phyloP scores from a whole-genome alignment of 2,888 invertebrate genomes.

The Synergus gifuensis region DNA sequence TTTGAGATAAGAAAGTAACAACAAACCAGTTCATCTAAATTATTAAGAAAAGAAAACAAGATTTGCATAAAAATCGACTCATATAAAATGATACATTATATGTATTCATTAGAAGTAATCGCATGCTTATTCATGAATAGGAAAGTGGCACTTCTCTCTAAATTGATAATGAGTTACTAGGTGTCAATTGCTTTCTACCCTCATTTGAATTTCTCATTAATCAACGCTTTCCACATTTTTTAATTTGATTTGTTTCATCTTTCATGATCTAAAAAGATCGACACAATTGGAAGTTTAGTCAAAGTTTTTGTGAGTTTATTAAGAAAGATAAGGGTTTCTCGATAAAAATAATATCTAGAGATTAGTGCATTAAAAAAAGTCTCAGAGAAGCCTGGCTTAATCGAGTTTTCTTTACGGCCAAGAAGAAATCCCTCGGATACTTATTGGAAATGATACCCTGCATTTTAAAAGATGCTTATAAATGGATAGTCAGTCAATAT shows the following conservation, averaged over 20 bases:
- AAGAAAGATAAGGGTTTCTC: background rate
- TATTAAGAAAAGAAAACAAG: conserved; percentile 46
- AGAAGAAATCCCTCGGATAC: background rate
- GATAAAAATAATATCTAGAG: background rate
- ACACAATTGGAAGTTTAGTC: background rate
- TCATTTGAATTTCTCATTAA: background rate
- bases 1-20: conserved; percentile 6
- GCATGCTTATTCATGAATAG: conserved; percentile 42
- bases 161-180: conserved; percentile 33
- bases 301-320: background rate
- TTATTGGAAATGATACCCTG: conserved; percentile 9
- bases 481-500: background rate
- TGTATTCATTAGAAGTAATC: conserved; percentile 23
- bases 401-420: background rate
- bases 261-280: too few relatives aligned
- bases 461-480: conserved; percentile 1
- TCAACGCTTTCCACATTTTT: background rate
- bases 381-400: background rate
- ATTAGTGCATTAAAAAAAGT: conserved; percentile 3
- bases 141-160: conserved; percentile 35
- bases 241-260: background rate
- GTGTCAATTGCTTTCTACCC: conserved; percentile 30
- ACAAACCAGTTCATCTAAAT: conserved; percentile 46
- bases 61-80: conserved; percentile 42
- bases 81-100: conserved; percentile 27